Evolutionary conservation across 2,113 vertebrate species (phyloP).

Genomic region (Saimiri boliviensis): DNA sequence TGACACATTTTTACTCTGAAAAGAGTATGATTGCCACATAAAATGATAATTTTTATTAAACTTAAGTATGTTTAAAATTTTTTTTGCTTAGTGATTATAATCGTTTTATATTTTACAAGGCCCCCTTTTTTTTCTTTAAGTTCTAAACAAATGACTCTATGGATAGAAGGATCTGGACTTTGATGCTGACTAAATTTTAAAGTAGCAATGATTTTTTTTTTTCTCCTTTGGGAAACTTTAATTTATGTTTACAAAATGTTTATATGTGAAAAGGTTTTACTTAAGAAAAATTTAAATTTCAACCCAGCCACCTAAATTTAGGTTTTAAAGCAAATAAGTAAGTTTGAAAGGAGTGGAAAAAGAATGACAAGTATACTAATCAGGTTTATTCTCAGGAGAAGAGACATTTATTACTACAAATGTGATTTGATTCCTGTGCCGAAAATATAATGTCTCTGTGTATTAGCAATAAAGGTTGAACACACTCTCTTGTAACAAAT

Average conservation of each 20-base stretch:
- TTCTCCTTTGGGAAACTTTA: slow-evolving; percentile 18
- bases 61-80: not conserved
- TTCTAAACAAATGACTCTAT: slow-evolving; percentile 1
- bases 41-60: slow-evolving; percentile 41
- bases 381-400: slow-evolving; percentile 16
- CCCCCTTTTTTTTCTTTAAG: not conserved
- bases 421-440: slow-evolving; percentile 19
- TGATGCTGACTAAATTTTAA: not conserved
- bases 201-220: not conserved
- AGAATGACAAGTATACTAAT: not conserved
- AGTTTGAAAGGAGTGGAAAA: not conserved
- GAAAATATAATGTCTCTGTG: slow-evolving; percentile 50
- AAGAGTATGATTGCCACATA: not conserved
- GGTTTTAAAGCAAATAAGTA: slow-evolving; percentile 21
- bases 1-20: slow-evolving; percentile 10
- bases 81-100: slow-evolving; percentile 4
- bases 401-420: slow-evolving; percentile 49
- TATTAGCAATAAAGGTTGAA: slow-evolving; percentile 47
- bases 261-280: slow-evolving; percentile 27
- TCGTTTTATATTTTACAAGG: not conserved
- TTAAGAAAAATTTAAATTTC: slow-evolving; percentile 51
- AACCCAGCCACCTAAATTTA: not conserved
- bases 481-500: slow-evolving; percentile 24
- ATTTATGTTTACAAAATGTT: not conserved
- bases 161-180: not conserved